Conservation (phyloP, 30 jellyfish, hydroid and myxozoan genomes). For the Turritopsis rubra region DNA sequence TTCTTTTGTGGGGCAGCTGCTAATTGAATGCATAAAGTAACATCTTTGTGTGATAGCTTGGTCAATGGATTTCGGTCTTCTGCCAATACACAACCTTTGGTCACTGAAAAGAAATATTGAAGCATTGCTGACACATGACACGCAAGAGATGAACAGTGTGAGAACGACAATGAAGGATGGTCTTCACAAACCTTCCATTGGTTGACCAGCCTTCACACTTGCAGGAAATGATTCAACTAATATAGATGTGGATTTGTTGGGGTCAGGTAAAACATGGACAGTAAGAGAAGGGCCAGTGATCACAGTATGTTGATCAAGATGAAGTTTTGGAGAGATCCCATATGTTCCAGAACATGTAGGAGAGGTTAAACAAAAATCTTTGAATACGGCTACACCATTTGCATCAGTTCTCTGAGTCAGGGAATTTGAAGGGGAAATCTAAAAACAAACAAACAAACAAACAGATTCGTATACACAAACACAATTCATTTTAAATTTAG, state of each 20-base stretch:
- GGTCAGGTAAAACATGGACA: constrained; percentile 58
- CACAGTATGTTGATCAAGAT: constrained; percentile 23
- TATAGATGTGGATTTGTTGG: constrained; percentile 38
- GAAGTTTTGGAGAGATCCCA: constrained; percentile 43
- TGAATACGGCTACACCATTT: constrained; percentile 41
- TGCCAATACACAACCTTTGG: constrained; percentile 32
- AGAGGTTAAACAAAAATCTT: constrained; percentile 35
- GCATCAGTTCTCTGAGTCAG: constrained; percentile 46
- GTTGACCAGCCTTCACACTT: constrained; percentile 34
- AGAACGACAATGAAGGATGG: too few relatives aligned
- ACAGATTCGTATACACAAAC: too few relatives aligned
- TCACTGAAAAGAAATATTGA: constrained; percentile 20
- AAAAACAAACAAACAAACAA: too few relatives aligned
- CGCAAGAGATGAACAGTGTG: too few relatives aligned
- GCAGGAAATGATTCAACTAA: neutral
- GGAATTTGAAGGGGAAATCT: constrained; percentile 45
- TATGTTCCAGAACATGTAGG: constrained; percentile 33
- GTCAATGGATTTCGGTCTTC: constrained; percentile 51
- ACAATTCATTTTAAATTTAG: too few relatives aligned
- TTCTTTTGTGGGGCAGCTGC: constrained; percentile 1
- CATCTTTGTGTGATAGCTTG: constrained; percentile 23
- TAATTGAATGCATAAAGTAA: constrained; percentile 33
- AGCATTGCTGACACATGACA: neutral
- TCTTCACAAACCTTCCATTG: constrained; percentile 41
- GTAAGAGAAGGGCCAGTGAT: constrained; percentile 38